Conservation (phyloP, 1,140 invertebrate species). For the Drosophila nannoptera region DNA sequence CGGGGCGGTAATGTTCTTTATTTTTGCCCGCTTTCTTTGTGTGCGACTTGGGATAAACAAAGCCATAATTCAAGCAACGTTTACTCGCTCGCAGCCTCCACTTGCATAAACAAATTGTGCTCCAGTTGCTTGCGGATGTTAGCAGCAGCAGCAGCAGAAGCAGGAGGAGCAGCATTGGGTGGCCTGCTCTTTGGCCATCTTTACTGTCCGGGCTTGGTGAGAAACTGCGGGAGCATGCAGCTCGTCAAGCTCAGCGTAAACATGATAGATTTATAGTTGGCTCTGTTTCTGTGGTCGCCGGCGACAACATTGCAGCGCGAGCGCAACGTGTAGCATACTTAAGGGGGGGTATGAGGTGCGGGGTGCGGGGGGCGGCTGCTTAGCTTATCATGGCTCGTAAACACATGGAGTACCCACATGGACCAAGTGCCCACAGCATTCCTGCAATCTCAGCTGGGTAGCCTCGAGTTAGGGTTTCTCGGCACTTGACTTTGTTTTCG, state of each 20-base stretch:
- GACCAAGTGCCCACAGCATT: constrained; percentile 36
- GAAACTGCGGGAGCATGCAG: constrained; percentile 37
- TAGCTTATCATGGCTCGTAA: constrained; percentile 70
- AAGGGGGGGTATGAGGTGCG: too few species aligned
- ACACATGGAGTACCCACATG: constrained; percentile 52
- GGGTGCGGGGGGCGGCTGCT: constrained; percentile 7
- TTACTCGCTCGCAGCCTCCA: constrained; percentile 59
- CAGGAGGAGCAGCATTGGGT: neutral
- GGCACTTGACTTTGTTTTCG: constrained; percentile 72
- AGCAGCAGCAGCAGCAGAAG: too few species aligned
- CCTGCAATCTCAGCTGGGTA: constrained; percentile 57
- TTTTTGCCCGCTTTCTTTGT: constrained; percentile 40
- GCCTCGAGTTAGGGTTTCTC: constrained; percentile 37
- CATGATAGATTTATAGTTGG: constrained; percentile 76
- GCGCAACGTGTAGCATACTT: constrained; percentile 64
- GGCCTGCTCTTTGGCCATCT: constrained; percentile 7
- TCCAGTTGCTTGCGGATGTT: constrained; percentile 21
- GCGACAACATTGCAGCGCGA: constrained; percentile 55
- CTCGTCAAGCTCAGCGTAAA: constrained; percentile 71
- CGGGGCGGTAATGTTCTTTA: constrained; percentile 27
- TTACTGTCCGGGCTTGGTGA: constrained; percentile 14
- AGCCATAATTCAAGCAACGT: constrained; percentile 75
- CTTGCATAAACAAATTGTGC: constrained; percentile 75
- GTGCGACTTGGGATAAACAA: constrained; percentile 72
- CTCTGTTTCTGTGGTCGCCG: constrained; percentile 46